Evolutionary conservation across 2,888 invertebrate species (phyloP).

Genomic region (Theodoxus fluviatilis): DNA sequence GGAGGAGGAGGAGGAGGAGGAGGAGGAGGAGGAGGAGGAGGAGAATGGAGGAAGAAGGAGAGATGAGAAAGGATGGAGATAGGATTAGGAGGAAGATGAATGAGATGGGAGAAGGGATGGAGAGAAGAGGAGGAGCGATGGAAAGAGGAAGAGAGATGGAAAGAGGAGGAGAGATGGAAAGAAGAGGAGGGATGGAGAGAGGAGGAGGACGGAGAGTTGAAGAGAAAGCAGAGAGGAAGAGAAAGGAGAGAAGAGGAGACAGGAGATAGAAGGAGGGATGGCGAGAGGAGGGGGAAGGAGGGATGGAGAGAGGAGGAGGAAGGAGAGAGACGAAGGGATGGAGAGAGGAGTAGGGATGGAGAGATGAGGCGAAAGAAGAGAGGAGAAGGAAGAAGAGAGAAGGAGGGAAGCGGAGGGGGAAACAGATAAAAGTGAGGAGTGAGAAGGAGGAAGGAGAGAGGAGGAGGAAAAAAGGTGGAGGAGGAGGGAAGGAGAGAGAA

Average conservation of each 20-base stretch:
- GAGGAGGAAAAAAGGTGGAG: neutral
- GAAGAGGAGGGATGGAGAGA: neutral
- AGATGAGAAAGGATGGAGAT: too few species aligned
- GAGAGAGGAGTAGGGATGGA: neutral
- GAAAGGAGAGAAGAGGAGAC: neutral
- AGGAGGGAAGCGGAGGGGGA: neutral
- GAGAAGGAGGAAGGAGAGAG: neutral
- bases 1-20: neutral
- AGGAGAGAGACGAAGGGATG: neutral
- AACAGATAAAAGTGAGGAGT: neutral
- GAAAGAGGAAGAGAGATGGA: slow-evolving; percentile 3
- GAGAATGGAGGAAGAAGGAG: neutral
- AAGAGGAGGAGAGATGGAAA: slow-evolving; percentile 9
- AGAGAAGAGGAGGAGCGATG: too few species aligned
- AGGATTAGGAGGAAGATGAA: too few species aligned
- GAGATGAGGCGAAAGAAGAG: neutral
- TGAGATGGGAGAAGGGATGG: too few species aligned
- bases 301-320: neutral
- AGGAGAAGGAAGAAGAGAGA: neutral
- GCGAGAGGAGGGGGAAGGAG: neutral
- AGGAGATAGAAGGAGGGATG: neutral
- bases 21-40: slow-evolving; percentile 6
- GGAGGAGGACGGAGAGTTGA: neutral
- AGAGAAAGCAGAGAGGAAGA: neutral
- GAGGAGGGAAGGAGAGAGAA: neutral